Percentiles rank a stretch among this genome's conserved stretches.
These are phyloP conservation scores for Apotomis turbidana DNA, from an alignment of 2,888 invertebrate species.

Conservation along the genomic window DNA sequence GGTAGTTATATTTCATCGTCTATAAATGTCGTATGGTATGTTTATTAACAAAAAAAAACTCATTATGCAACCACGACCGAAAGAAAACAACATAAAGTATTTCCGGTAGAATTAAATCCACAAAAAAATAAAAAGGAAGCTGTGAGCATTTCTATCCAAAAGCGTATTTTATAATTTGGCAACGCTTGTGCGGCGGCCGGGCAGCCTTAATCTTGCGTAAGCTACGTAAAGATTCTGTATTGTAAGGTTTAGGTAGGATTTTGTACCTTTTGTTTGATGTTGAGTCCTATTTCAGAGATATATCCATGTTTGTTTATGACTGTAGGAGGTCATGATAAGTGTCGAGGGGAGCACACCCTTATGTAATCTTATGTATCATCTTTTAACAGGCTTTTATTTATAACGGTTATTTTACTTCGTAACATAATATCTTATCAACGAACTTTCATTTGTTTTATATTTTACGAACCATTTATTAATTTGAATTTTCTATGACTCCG, in stretches of 20 bases:
- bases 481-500: neutral
- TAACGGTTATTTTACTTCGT: neutral
- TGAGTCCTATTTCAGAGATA: constrained; percentile 32
- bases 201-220: constrained; percentile 35
- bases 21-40: no score
- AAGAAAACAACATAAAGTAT: constrained; percentile 6
- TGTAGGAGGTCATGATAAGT: constrained; percentile 32
- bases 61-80: neutral
- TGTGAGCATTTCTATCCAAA: neutral
- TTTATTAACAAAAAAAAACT: no score
- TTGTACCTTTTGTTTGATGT: constrained; percentile 40
- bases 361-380: no score
- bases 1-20: no score
- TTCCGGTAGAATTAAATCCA: neutral
- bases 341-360: constrained; percentile 6
- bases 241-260: constrained; percentile 39
- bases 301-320: constrained; percentile 36
- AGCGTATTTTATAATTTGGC: constrained; percentile 22
- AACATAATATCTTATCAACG: no score
- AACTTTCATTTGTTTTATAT: neutral
- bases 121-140: neutral
- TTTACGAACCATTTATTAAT: neutral
- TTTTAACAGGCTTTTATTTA: neutral
- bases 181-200: constrained; percentile 33
- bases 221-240: constrained; percentile 36